These are phyloP conservation scores for Pipistrellus nathusii DNA, from an alignment of 2,797 vertebrate genomes.

Conservation along the genomic window DNA sequence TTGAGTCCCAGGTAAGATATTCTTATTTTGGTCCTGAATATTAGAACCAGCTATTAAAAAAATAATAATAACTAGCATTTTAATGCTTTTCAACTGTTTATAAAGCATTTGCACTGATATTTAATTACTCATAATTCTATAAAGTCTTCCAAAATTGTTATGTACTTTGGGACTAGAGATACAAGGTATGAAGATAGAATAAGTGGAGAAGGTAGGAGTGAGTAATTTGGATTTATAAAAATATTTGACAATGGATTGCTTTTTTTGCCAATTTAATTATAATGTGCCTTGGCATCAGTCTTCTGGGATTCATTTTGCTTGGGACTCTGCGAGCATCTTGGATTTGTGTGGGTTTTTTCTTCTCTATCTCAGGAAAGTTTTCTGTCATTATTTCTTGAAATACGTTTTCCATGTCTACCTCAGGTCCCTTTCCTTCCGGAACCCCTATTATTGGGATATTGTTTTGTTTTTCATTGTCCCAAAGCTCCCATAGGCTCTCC, in stretches of 20 bases:
- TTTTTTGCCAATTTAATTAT: too few relatives aligned
- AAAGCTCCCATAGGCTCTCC: too few relatives aligned
- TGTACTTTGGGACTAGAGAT: neutral
- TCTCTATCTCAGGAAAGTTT: too few relatives aligned
- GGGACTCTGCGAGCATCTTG: too few relatives aligned
- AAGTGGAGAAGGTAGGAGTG: neutral
- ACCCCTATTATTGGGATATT: too few relatives aligned
- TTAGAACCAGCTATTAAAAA: neutral
- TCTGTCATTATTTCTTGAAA: too few relatives aligned
- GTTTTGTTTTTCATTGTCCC: too few relatives aligned
- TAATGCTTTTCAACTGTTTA: neutral
- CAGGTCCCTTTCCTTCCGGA: too few relatives aligned
- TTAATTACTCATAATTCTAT: neutral
- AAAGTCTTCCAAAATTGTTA: neutral
- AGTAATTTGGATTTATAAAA: neutral
- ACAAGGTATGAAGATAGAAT: neutral
- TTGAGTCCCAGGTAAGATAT: neutral
- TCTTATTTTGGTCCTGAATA: neutral
- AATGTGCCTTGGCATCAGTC: too few relatives aligned
- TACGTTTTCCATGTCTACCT: too few relatives aligned
- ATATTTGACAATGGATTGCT: neutral
- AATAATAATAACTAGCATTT: neutral
- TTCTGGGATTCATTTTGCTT: too few relatives aligned
- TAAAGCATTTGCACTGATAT: neutral
- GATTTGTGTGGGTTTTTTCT: too few relatives aligned